phyloP scores from a whole-genome alignment of 2,888 invertebrate genomes.

The Chymomyza caudatula region DNA sequence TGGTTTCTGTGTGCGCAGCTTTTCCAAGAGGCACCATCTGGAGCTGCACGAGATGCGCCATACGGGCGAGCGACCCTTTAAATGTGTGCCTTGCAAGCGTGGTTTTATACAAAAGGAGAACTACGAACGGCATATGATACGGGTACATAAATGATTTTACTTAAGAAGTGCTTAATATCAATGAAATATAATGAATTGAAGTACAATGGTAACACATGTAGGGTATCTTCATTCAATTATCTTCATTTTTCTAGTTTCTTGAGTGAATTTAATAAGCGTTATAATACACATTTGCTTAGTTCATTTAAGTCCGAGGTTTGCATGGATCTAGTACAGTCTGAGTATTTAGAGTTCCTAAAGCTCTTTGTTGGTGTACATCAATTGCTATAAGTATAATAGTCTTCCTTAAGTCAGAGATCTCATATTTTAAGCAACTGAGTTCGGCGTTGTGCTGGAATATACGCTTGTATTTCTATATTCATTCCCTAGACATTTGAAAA shows the following conservation, averaged over 20 bases:
- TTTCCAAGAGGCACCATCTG: constrained; percentile 58
- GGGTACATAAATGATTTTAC: constrained; percentile 44
- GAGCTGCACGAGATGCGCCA: constrained; percentile 64
- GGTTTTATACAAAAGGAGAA: constrained; percentile 59
- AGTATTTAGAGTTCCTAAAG: too few relatives aligned
- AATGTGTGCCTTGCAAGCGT: constrained; percentile 52
- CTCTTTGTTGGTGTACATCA: too few relatives aligned
- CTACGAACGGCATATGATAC: constrained; percentile 54
- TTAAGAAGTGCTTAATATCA: background rate
- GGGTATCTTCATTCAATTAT: background rate
- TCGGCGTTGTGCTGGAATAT: too few relatives aligned
- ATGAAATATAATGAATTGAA: background rate
- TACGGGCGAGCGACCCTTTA: constrained; percentile 59
- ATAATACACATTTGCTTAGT: too few relatives aligned
- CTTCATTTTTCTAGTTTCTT: background rate
- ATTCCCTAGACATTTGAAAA: too few relatives aligned
- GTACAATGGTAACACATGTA: background rate
- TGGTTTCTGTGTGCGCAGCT: constrained; percentile 53
- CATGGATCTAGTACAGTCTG: too few relatives aligned
- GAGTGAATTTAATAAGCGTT: too few relatives aligned
- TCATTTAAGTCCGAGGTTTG: too few relatives aligned
- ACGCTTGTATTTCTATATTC: too few relatives aligned
- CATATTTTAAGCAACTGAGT: too few relatives aligned
- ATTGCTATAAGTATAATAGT: too few relatives aligned
- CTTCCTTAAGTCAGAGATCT: too few relatives aligned